Base-by-base conservation (phyloP, 2,888 invertebrate species). In the Glomeris marginata region DNA sequence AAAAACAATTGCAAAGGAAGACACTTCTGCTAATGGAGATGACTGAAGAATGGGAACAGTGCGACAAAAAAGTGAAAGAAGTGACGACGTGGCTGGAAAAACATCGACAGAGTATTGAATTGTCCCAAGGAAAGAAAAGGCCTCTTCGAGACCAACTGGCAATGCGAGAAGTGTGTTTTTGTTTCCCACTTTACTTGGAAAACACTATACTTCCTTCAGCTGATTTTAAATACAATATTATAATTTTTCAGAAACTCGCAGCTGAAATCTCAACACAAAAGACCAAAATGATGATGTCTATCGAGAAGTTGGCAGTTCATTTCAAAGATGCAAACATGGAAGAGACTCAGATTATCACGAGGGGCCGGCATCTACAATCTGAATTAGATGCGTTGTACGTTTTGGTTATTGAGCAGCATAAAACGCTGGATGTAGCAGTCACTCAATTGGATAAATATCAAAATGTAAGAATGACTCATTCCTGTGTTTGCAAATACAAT, bases 21-120 rank as follows among this genome's bases (percentile, higher is more conserved):
- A 86, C 90, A 71, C 82, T 85, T 42, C 70, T 88, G 58, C 74
- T 92, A 53, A 85, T 86, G 74, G 92, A 92, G 70, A 80, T 88
- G 47, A 81, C 84, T 44, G 90, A 91, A 66, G 91, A 92, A 72
- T 92, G 92, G 87, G 90, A 91, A 65, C 85, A 92, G 67, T 92
- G 90, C 69, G 91, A 92, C 69, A 83, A 78, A 66, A 92, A 94
- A 68, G 77, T 92, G 66, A 84, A 85, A 66, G 91, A 92, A 59
- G 84, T 86, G 42, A 80, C 79, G 53, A 74, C 75, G 57, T 94
- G 91, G 90, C 77, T 91, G 59, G 90, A 91, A 54, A 88, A 88
- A 62, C 81, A 88, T 8, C 74, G 77, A 57, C 76, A 78, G 57
- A 74, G 77, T 45, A 66, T 90, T 43, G 87, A 86, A 51, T 78